Evolutionary conservation across 2,888 invertebrate genomes (phyloP), one percentile per base, ranked within the genome.

Genomic region (Tortrix viridana): DNA sequence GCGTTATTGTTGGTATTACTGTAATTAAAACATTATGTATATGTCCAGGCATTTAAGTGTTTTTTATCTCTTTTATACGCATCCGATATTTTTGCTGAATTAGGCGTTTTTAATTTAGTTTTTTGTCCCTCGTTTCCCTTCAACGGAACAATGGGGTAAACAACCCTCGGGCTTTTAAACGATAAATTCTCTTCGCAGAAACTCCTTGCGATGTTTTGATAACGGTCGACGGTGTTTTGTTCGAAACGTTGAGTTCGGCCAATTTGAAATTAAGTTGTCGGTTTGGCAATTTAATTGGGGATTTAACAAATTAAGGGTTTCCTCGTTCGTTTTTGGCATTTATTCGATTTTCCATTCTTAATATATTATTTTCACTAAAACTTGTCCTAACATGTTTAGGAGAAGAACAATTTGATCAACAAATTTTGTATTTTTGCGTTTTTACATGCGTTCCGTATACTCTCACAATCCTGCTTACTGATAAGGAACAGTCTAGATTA

Each of bases 121-220:
- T 74, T 73, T 75, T 74, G 71, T 75, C 73, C 74, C 68, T 78
- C 74, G 70, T 71, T 71, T 71, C 65, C 69, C 73, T 72, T 70
- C 70, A 66, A 70, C 75, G 74, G 74, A 81, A 84, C 82, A 84
- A 84, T 82, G 76, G 76, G 79, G 80, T 82, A 80, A 84, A 80
- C 79, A 73, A 76, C 85, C 81, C 81, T 80, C 74, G 73, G 77
- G 79, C 75, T 72, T 79, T 78, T 74, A 71, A 80, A 74, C 77
- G 77, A 74, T 76, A 74, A 74, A 78, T 81, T 81, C 79, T 79
- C 75, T 82, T 79, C 76, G 70, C 70, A 66, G 79, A 84, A 85
- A 73, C 81, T 73, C 73, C 76, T 76, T 79, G 75, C 75, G 73
- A 72, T 80, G 75, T 79, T 82, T 79, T 82, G 74, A 80, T 81